These are phyloP conservation scores for Zophobas atratus DNA, from an alignment of 1,140 invertebrate genomes.

Conservation along the genomic window DNA sequence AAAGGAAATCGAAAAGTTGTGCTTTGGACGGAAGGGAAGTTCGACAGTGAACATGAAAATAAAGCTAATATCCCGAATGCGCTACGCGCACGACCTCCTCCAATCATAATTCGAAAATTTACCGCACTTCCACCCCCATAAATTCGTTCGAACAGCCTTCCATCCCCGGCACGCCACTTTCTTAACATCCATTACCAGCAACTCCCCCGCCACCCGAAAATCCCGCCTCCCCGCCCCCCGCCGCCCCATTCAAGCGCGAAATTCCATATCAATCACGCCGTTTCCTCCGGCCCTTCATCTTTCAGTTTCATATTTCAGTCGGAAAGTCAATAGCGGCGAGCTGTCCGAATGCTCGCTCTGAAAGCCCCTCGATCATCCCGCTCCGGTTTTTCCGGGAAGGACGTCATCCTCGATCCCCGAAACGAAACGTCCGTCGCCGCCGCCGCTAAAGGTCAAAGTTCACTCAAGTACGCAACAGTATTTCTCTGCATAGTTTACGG, in stretches of 20 bases:
- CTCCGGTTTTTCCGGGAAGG: constrained; percentile 5
- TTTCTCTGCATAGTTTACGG: constrained; percentile 16
- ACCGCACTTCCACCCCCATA: too few relatives aligned
- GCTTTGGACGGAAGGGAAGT: too few relatives aligned
- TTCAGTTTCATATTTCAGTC: constrained; percentile 23
- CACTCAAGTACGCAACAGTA: constrained; percentile 41
- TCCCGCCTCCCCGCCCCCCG: neutral
- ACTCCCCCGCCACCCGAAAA: neutral
- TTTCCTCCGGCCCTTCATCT: neutral
- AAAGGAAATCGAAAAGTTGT: too few relatives aligned
- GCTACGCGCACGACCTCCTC: too few relatives aligned
- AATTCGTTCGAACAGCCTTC: too few relatives aligned
- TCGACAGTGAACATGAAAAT: too few relatives aligned
- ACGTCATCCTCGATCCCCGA: neutral
- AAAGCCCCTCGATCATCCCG: neutral
- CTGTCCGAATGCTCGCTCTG: constrained; percentile 1
- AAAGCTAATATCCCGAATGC: too few relatives aligned
- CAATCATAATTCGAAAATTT: too few relatives aligned
- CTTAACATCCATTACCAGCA: neutral
- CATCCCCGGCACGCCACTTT: too few relatives aligned
- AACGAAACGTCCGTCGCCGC: neutral
- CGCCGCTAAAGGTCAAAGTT: constrained; percentile 43
- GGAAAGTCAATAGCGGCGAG: constrained; percentile 10
- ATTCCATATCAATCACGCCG: constrained; percentile 20
- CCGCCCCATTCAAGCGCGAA: neutral